Percentiles rank a stretch among this genome's conserved stretches.
These are phyloP conservation scores for Oncorhynchus mykiss DNA, from an alignment of 2,113 vertebrate species.

Conservation along the genomic window DNA sequence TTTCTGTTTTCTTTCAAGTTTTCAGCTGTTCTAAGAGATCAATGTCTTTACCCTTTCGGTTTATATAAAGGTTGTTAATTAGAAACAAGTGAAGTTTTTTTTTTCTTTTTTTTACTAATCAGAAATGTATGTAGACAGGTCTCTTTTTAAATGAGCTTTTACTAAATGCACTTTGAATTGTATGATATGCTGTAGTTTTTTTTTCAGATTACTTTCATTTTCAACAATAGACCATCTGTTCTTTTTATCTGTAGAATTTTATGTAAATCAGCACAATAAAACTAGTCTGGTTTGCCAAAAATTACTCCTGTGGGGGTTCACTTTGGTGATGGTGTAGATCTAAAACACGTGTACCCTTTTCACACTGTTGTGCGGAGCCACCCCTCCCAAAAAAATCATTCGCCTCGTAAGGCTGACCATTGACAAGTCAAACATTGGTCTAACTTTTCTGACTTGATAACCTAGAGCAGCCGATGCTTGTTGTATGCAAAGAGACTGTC, in stretches of 20 bases:
- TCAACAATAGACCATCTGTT: conserved; percentile 56
- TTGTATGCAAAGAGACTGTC: too few relatives aligned
- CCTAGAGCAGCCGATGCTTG: too few relatives aligned
- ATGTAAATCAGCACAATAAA: conserved; percentile 68
- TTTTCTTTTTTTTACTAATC: conserved; percentile 49
- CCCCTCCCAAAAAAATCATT: too few relatives aligned
- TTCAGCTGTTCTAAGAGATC: conserved; percentile 34
- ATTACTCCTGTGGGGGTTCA: background rate
- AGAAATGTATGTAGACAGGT: conserved; percentile 78
- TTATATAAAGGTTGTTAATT: conserved; percentile 41
- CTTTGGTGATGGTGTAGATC: background rate
- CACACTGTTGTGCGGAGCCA: background rate
- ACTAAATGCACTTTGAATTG: conserved; percentile 94
- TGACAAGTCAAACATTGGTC: too few relatives aligned
- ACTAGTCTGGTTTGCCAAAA: conserved; percentile 42
- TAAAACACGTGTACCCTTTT: background rate
- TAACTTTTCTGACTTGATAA: too few relatives aligned
- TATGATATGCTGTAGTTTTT: conserved; percentile 65
- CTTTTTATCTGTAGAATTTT: conserved; percentile 68
- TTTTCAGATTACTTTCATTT: conserved; percentile 45
- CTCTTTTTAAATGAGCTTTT: conserved; percentile 82
- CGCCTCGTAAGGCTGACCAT: too few relatives aligned
- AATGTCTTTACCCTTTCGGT: conserved; percentile 15
- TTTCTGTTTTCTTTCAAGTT: conserved; percentile 26
- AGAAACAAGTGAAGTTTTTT: background rate